Conservation (phyloP, 2,113 vertebrate genomes). For the Ia io region DNA sequence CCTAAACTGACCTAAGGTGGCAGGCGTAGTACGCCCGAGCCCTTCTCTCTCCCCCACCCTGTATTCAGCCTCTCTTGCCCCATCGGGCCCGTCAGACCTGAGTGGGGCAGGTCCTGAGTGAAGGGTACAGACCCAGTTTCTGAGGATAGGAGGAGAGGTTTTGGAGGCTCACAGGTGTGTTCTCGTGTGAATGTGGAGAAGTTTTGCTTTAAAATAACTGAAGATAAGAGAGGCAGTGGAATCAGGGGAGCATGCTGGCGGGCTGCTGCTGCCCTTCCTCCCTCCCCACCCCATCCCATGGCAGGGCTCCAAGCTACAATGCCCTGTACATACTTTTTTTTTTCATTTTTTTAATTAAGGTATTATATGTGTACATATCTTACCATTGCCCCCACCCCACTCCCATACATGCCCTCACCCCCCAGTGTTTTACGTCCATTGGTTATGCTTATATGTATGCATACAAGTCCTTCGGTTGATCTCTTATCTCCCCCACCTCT, state of each 20-base stretch:
- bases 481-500: no score
- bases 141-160: background rate
- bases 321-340: conserved; percentile 74
- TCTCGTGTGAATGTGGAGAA: background rate
- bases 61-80: background rate
- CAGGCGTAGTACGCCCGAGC: background rate
- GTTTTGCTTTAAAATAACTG: conserved; percentile 42
- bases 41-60: background rate
- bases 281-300: background rate
- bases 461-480: no score
- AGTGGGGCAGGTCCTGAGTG: background rate
- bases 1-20: background rate
- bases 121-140: background rate
- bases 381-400: no score
- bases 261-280: background rate
- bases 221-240: conserved; percentile 38
- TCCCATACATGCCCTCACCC: no score
- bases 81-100: background rate
- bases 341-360: no score
- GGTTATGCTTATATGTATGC: no score
- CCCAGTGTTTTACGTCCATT: no score
- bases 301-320: conserved; percentile 39
- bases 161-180: background rate
- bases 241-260: conserved; percentile 23
- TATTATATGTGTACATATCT: no score